phyloP scores from a whole-genome alignment of 2,113 vertebrate genomes.

The Sigmodon hispidus region DNA sequence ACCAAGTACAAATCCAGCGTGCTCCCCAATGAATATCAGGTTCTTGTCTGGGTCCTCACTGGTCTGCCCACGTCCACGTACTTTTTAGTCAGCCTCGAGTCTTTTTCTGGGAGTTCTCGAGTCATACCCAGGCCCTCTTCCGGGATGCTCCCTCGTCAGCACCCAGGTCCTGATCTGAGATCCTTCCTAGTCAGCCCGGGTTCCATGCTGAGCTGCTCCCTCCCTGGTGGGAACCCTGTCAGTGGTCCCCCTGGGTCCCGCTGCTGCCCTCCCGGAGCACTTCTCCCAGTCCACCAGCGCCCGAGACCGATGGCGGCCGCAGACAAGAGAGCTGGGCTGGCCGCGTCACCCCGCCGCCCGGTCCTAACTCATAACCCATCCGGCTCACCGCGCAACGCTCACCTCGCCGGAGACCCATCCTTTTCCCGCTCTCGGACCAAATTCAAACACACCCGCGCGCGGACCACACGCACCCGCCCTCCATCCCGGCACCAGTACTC shows the following conservation, averaged over 20 bases:
- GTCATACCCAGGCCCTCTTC: neutral
- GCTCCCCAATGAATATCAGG: neutral
- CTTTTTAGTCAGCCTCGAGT: too few relatives aligned
- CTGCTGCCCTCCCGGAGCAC: neutral
- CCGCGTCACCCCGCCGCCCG: neutral
- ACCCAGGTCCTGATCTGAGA: neutral
- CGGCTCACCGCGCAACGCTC: accelerated
- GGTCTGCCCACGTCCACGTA: too few relatives aligned
- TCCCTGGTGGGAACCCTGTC: neutral
- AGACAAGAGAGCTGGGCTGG: neutral
- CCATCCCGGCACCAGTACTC: neutral
- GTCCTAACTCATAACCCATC: accelerated
- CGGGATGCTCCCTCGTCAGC: neutral
- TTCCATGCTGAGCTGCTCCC: neutral
- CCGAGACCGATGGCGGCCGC: neutral
- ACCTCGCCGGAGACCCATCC: neutral
- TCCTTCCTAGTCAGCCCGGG: neutral
- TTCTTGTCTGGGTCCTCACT: neutral
- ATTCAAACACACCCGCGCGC: conserved; percentile 84
- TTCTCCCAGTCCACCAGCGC: neutral
- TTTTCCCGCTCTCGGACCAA: conserved; percentile 55
- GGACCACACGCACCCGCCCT: neutral
- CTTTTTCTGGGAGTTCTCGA: neutral
- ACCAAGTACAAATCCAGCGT: neutral
- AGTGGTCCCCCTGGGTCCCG: neutral